Evolutionary conservation across 2,888 invertebrate genomes (phyloP), one percentile per base, ranked within the genome.

Genomic region (Xanthostigma xanthostigma): DNA sequence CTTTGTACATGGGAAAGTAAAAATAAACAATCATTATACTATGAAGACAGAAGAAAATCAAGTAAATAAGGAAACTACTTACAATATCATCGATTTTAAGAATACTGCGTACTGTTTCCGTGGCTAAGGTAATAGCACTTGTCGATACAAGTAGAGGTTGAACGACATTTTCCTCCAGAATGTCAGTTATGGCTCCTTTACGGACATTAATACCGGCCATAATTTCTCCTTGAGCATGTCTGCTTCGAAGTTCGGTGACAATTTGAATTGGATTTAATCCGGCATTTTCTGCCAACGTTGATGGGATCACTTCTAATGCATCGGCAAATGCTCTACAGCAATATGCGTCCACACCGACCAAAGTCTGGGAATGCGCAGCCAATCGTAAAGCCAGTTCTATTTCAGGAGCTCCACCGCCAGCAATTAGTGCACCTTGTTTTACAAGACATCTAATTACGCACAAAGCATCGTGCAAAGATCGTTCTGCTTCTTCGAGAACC

Each of bases 21-120:
- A 27, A 27, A 17, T 17, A 17, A 44, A 12, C 9, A 13, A n/a
- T 2, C 13, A 45, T 13, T 11, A 6, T n/a, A 45, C 33, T 11
- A 17, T 37, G n/a, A 44, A 5, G 10, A 12, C 13, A 34, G n/a
- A 34, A 11, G 5, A 44, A 36, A 44, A 11, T 36, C 34, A 13
- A 36, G 1, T 36, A 12, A 35, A n/a, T 14, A 35, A 36, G 27
- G 45, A 11, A 27, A 38, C 41, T 63, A 74, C 84, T 81, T 60
- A 97, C 93, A 68, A 98, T 96, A 70, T 98, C 98, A 70, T 98
- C 98, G 61, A 98, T 98, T 75, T 99, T 98, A 63, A 99, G 77
- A 70, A 98, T 96, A 59, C 93, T 91, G 59, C 96, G 81, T 53
- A 97, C 91, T 45, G 96, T 96, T 74, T 98, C 98, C 0, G 97